Evolutionary conservation across 1,140 invertebrate genomes (phyloP), one percentile per base, ranked within the genome.

Genomic region (Dryas iulia): DNA sequence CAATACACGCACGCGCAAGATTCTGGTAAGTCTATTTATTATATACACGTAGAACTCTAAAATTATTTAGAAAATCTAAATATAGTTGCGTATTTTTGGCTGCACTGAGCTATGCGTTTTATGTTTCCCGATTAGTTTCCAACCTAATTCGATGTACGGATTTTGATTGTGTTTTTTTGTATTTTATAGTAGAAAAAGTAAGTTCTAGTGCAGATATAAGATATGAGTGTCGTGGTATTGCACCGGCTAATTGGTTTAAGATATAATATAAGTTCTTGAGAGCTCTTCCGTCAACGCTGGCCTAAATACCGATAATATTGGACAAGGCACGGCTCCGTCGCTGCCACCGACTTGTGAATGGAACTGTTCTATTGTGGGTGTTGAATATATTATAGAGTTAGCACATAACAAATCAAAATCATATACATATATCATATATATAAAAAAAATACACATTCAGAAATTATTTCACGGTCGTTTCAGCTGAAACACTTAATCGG

Each of bases 221-320:
- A 77, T 77, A 82, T 72, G 81, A 87, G 86, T 86, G 83, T 74
- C 72, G 72, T 62, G 33, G 65, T 71, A 82, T 81, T 79, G 74
- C 76, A 82, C 60, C 72, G 61, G 69, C 74, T 87, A 84, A 87
- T 84, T 82, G 79, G 73, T 81, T 79, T 74, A 72, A 74, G 57
- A 85, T 82, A 82, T 83, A 90, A 87, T 86, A 85, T 79, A 87
- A 82, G 80, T 78, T 82, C 80, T 81, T 80, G 77, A 78, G 59
- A 74, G 63, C 72, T 72, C 59, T 74, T 81, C 76, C 72, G 75
- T 77, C 77, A 74, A 73, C 73, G 73, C 63, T 83, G 88, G 73
- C 86, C 88, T 87, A 86, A 85, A 87, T 90, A 87, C 84, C 58
- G 62, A 56, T 28, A 59, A 28, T 57, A 7, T 56, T 26, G 26